Evolutionary conservation across 1,140 invertebrate species (phyloP), one percentile per base, ranked within the genome.

Genomic region (Stratiolaelaps scimitus): DNA sequence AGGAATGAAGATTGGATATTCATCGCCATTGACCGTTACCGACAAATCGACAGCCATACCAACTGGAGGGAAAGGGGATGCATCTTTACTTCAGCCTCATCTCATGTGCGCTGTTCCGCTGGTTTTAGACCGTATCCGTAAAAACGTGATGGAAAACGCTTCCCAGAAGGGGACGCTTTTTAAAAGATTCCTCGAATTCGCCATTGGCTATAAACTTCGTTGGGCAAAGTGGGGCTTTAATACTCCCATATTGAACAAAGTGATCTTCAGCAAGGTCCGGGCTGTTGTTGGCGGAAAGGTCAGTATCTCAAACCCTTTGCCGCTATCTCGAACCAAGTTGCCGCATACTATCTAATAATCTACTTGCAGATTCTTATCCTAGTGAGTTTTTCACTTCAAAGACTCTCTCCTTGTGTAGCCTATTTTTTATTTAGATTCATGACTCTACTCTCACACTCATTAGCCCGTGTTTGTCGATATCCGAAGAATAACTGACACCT

Each of bases 171-270:
- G 71, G 26, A 46, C 64, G n/a, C 67, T 78, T 43, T 71, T 73
- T 34, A 71, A 73, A 44, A 73, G 74, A 65, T 68, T 77, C 13
- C 77, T 77, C 67, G 67, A 73, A n/a, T 76, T 76, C 69, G 75
- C 73, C 43, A 71, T 77, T 56, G 70, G 75, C 47, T 72, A 76
- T 34, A 77, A 78, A 69, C 66, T 70, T 17, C 69, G 70, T 15
- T 72, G 71, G 71, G 66, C 26, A 23, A 68, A 44, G n/a, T 67
- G 53, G 65, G 71, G 71, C 26, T 70, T 69, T 34, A 64, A 34
- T n/a, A 71, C 71, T 0, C 69, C 70, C 7, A 44, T 70, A 15
- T 53, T 68, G 43, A 68, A 69, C 65, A 66, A 26, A 65, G 40
- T 70, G 7, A 30, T 69, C 28, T 69, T 60, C 53, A 60, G 34